These are phyloP conservation scores for Mellilla xanthometata DNA, from an alignment of 2,888 invertebrate genomes.

Conservation along the genomic window DNA sequence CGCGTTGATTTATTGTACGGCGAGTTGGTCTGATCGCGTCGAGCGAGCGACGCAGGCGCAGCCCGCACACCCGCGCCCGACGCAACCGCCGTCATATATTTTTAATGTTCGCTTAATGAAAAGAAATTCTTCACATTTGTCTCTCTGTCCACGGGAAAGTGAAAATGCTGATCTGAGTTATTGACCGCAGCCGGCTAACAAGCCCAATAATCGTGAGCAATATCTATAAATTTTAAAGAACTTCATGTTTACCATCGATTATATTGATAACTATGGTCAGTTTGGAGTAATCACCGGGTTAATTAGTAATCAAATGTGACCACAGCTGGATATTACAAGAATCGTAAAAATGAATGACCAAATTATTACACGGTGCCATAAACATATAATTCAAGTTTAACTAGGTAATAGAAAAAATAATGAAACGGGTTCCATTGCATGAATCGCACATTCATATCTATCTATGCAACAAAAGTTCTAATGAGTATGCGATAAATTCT, in stretches of 20 bases:
- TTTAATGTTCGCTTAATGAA: conserved; percentile 63
- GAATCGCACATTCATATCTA: conserved; percentile 3
- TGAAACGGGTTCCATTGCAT: conserved; percentile 12
- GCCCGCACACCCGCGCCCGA: conserved; percentile 19
- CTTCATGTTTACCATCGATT: conserved; percentile 25
- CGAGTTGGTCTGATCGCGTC: conserved; percentile 64
- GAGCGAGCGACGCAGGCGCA: conserved; percentile 22
- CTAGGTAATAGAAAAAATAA: conserved; percentile 10
- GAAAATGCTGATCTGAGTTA: conserved; percentile 47
- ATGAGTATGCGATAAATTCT: conserved; percentile 53
- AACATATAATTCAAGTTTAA: conserved; percentile 12
- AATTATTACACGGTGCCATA: conserved; percentile 13
- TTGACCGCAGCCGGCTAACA: conserved; percentile 34
- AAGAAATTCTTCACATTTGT: conserved; percentile 65
- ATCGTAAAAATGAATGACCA: conserved; percentile 16
- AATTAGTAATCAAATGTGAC: conserved; percentile 42
- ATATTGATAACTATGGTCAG: conserved; percentile 36
- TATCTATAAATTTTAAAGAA: conserved; percentile 27
- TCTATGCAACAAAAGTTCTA: conserved; percentile 44
- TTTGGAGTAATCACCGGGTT: conserved; percentile 50
- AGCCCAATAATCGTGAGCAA: conserved; percentile 34
- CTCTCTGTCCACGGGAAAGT: conserved; percentile 53
- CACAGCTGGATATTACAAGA: conserved; percentile 31
- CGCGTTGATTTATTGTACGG: conserved; percentile 73
- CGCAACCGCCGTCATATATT: conserved; percentile 48